Conservation (phyloP, 2,888 invertebrate genomes). For the Sinotaia quadrata region DNA sequence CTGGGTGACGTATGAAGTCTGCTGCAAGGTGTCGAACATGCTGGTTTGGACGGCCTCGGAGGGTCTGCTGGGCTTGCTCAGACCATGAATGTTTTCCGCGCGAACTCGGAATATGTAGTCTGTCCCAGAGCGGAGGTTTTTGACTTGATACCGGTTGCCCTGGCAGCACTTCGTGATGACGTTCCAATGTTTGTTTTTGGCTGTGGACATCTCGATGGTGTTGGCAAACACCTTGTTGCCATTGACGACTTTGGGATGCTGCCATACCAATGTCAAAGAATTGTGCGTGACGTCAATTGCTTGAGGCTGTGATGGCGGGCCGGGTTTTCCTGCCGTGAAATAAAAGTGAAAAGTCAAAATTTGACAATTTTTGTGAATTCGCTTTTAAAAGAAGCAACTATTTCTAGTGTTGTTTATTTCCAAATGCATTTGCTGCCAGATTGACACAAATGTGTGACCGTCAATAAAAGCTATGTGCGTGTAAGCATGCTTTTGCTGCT, state of each 20-base stretch:
- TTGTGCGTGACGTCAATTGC: constrained; percentile 57
- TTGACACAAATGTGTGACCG: too few species aligned
- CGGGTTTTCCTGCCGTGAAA: constrained; percentile 55
- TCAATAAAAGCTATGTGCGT: too few species aligned
- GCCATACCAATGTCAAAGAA: constrained; percentile 67
- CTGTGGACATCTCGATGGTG: constrained; percentile 48
- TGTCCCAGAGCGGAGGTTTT: constrained; percentile 51
- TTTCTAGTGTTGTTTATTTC: too few species aligned
- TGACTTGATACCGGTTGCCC: constrained; percentile 54
- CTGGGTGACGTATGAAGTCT: neutral
- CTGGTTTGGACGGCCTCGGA: constrained; percentile 68
- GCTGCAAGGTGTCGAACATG: constrained; percentile 26
- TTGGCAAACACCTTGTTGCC: constrained; percentile 50
- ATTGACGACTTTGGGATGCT: constrained; percentile 60
- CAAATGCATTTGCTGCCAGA: too few species aligned
- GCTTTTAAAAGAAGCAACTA: too few species aligned
- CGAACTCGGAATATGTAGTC: constrained; percentile 56
- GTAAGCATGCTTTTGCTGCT: too few species aligned
- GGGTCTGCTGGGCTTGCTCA: constrained; percentile 53
- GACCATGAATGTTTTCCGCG: constrained; percentile 59
- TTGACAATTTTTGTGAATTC: too few species aligned
- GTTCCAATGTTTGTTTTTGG: constrained; percentile 48
- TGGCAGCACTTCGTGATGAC: constrained; percentile 58
- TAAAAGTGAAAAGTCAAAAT: neutral
- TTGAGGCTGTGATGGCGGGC: constrained; percentile 53